These are phyloP conservation scores for Pterophyllum scalare DNA, from an alignment of 2,113 vertebrate species.

Conservation along the genomic window DNA sequence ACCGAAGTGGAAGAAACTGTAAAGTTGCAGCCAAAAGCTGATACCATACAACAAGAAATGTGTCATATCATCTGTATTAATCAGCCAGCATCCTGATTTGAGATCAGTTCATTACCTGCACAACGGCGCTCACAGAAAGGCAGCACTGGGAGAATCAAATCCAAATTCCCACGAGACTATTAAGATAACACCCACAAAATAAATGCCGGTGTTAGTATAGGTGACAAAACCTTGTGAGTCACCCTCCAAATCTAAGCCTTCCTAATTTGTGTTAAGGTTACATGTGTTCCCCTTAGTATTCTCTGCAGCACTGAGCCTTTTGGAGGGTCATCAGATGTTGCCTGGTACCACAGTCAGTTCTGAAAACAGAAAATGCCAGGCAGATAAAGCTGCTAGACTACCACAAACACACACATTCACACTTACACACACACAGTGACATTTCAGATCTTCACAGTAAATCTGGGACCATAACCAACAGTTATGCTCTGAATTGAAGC, in stretches of 20 bases:
- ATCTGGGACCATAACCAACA: conserved; percentile 60
- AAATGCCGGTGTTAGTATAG: conserved; percentile 50
- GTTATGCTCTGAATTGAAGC: conserved; percentile 43
- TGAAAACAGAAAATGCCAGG: conserved; percentile 75
- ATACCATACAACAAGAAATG: conserved; percentile 37
- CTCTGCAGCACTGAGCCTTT: conserved; percentile 55
- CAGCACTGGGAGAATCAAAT: conserved; percentile 25
- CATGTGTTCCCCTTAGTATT: conserved; percentile 59
- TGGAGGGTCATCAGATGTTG: conserved; percentile 69
- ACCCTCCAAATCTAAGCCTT: conserved; percentile 30
- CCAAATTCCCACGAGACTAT: conserved; percentile 34
- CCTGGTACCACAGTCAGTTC: conserved; percentile 29
- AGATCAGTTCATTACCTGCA: conserved; percentile 57
- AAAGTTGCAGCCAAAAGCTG: conserved; percentile 29
- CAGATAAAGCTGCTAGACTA: conserved; percentile 70
- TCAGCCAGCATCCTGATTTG: conserved; percentile 42
- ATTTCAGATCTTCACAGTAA: conserved; percentile 69
- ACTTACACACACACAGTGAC: conserved; percentile 58
- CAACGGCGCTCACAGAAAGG: conserved; percentile 25
- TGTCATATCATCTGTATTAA: conserved; percentile 51
- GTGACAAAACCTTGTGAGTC: conserved; percentile 36
- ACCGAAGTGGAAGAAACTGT: conserved; percentile 26
- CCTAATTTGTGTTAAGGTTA: conserved; percentile 70
- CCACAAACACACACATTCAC: conserved; percentile 37
- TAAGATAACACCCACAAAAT: conserved; percentile 65